Conservation (phyloP, 2,113 vertebrate genomes). For the Colaptes auratus region DNA sequence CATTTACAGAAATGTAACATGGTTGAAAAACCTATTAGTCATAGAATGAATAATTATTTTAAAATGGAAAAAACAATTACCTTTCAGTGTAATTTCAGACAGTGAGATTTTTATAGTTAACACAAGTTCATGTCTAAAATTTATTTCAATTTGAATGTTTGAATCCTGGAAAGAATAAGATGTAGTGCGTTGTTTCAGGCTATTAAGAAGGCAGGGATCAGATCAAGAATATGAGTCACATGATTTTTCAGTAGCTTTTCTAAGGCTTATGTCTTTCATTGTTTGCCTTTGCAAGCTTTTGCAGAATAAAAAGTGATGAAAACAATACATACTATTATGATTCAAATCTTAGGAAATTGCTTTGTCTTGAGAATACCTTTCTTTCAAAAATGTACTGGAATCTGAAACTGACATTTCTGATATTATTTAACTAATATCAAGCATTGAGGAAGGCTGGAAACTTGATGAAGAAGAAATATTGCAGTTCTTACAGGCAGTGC, state of each 20-base stretch:
- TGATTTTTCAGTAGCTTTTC: background rate
- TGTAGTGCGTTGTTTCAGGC: background rate
- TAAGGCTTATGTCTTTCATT: background rate
- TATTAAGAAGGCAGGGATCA: background rate
- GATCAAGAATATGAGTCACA: background rate
- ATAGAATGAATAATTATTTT: background rate
- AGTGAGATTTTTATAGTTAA: background rate
- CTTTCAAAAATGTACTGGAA: background rate
- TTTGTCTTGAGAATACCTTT: background rate
- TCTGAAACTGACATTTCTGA: background rate
- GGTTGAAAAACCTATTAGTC: background rate
- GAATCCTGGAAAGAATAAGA: background rate
- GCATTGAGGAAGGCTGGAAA: background rate
- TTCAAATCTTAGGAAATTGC: background rate
- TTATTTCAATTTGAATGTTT: background rate
- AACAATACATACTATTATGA: accelerated
- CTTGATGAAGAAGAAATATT: background rate
- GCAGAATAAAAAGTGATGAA: background rate
- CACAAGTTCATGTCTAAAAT: background rate
- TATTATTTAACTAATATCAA: background rate
- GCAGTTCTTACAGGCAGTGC: background rate
- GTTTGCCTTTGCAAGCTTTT: background rate
- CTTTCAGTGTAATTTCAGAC: background rate
- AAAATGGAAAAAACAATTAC: background rate
- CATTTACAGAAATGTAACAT: background rate